Percentiles rank a stretch among this genome's conserved stretches.
These are phyloP conservation scores for Gavialis gangeticus DNA, from an alignment of 2,113 vertebrate genomes.

Conservation along the genomic window DNA sequence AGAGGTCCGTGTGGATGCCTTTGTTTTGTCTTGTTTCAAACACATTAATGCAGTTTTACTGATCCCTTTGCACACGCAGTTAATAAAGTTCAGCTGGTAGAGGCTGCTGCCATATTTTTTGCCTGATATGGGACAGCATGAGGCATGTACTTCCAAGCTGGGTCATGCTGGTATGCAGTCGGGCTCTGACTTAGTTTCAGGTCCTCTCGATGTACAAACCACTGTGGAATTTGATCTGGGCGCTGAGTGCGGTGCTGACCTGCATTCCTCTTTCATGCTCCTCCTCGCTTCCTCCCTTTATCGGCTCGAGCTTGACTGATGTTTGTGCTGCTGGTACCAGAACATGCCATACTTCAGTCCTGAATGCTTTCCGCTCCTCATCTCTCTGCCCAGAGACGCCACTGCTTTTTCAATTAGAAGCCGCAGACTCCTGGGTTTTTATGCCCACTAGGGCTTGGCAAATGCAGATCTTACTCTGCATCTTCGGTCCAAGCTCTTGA, in stretches of 20 bases:
- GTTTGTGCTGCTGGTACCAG: background rate
- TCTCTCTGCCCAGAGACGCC: background rate
- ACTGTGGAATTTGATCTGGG: background rate
- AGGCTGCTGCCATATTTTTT: background rate
- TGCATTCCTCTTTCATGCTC: background rate
- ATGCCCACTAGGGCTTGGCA: background rate
- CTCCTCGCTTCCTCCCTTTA: background rate
- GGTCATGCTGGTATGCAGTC: background rate
- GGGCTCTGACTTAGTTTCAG: background rate
- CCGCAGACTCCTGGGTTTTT: background rate
- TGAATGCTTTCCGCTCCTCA: background rate
- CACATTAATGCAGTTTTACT: background rate
- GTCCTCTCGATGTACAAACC: background rate
- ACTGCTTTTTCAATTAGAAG: background rate
- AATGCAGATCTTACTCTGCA: background rate
- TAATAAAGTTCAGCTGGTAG: background rate
- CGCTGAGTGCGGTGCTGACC: background rate
- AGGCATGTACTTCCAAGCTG: background rate
- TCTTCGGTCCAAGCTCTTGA: slow-evolving; percentile 1
- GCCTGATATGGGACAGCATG: background rate
- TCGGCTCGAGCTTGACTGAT: background rate
- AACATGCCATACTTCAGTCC: background rate
- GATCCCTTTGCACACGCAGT: background rate
- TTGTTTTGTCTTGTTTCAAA: background rate
- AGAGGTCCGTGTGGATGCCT: background rate